Evolutionary conservation across 2,888 invertebrate genomes (phyloP).

Genomic region (Elmis aenea): DNA sequence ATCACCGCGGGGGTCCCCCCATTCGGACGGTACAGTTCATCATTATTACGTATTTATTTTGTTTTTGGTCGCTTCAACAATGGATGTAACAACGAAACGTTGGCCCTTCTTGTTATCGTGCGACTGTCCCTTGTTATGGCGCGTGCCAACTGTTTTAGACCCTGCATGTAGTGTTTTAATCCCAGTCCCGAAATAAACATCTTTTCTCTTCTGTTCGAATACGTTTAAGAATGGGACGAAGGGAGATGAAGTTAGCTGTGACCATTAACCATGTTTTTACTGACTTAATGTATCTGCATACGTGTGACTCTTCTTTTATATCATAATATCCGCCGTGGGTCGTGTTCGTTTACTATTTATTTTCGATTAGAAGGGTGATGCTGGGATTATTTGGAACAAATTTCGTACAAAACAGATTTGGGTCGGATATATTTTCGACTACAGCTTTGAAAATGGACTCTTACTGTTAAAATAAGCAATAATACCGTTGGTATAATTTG

Average conservation of each 20-base stretch:
- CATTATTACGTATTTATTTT: conserved; percentile 29
- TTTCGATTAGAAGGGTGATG: conserved; percentile 15
- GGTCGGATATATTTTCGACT: background rate
- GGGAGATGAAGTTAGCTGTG: too few relatives aligned
- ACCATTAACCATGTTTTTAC: too few relatives aligned
- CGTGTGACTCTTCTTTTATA: conserved; percentile 15
- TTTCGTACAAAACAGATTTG: conserved; percentile 1
- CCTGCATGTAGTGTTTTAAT: conserved; percentile 13
- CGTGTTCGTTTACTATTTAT: conserved; percentile 11
- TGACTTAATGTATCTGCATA: conserved; percentile 13
- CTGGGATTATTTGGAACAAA: conserved; percentile 14
- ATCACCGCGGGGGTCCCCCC: conserved; percentile 17
- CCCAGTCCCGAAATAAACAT: conserved; percentile 10
- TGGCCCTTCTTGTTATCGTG: conserved; percentile 15
- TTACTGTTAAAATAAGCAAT: too few relatives aligned
- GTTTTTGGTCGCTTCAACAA: conserved; percentile 24
- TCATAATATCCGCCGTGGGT: conserved; percentile 12
- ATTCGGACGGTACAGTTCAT: conserved; percentile 12
- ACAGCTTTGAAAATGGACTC: too few relatives aligned
- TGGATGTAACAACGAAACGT: conserved; percentile 19
- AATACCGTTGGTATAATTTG: too few relatives aligned
- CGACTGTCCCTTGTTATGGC: conserved; percentile 11
- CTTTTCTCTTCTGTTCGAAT: too few relatives aligned
- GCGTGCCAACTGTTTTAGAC: conserved; percentile 17
- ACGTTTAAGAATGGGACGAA: too few relatives aligned